A percentile compares a stretch with the other conserved stretches of the same genome.
Evolutionary conservation across 2,113 vertebrate species (phyloP).

Genomic region (Mus musculus): GRCm39 chr5:67272501-67273000

Average conservation of each 20-base stretch:
- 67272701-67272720: slow-evolving; percentile 6
- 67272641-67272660: neutral
- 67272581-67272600: neutral
- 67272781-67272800: slow-evolving; percentile 66
- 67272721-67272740: neutral
- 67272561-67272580: neutral
- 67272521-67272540: slow-evolving; percentile 15
- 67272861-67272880: slow-evolving; percentile 75
- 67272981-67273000: neutral
- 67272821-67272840: slow-evolving; percentile 77
- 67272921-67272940: slow-evolving; percentile 79
- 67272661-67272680: neutral
- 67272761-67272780: slow-evolving; percentile 79
- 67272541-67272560: neutral
- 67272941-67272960: slow-evolving; percentile 71
- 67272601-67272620: slow-evolving; percentile 32
- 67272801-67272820: slow-evolving; percentile 4
- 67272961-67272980: slow-evolving; percentile 41
- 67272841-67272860: slow-evolving; percentile 66
- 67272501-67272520: slow-evolving; percentile 47
- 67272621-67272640: slow-evolving; percentile 21
- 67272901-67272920: slow-evolving; percentile 66
- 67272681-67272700: neutral
- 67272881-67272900: slow-evolving; percentile 79
- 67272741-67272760: slow-evolving; percentile 21